Evolutionary conservation across 2,113 vertebrate genomes (phyloP).

Genomic region (Thinocorus orbignyianus): DNA sequence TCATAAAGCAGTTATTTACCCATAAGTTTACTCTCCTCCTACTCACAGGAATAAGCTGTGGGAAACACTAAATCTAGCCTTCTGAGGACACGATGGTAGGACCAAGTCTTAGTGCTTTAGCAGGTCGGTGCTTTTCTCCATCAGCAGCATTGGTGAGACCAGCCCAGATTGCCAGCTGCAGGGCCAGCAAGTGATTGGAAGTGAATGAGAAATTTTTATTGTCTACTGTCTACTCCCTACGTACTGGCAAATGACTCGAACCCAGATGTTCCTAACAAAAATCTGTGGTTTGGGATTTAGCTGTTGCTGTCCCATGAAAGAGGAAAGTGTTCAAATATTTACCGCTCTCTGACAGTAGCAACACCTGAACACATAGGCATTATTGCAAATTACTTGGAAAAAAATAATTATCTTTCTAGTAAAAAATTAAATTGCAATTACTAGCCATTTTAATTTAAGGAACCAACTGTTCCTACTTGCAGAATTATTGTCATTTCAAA

Average conservation of each 20-base stretch:
- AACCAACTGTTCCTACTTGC: constrained; percentile 17
- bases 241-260: not conserved
- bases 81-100: not conserved
- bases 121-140: not conserved
- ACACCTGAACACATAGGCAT: not conserved
- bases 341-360: not conserved
- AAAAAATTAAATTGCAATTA: constrained; percentile 26
- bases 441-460: not conserved
- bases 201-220: not conserved
- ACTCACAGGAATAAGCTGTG: not conserved
- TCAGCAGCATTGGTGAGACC: not conserved
- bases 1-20: not conserved
- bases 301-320: not conserved
- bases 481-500: not conserved
- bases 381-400: not conserved
- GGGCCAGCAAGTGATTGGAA: not conserved
- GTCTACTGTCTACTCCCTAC: not conserved
- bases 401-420: not conserved
- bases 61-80: not conserved
- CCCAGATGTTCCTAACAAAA: not conserved
- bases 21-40: not conserved
- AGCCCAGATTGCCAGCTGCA: not conserved
- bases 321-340: not conserved
- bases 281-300: not conserved
- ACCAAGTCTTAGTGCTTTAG: not conserved